Base-by-base conservation (phyloP, 2,888 invertebrate genomes). In the Flexamia atlantica region DNA sequence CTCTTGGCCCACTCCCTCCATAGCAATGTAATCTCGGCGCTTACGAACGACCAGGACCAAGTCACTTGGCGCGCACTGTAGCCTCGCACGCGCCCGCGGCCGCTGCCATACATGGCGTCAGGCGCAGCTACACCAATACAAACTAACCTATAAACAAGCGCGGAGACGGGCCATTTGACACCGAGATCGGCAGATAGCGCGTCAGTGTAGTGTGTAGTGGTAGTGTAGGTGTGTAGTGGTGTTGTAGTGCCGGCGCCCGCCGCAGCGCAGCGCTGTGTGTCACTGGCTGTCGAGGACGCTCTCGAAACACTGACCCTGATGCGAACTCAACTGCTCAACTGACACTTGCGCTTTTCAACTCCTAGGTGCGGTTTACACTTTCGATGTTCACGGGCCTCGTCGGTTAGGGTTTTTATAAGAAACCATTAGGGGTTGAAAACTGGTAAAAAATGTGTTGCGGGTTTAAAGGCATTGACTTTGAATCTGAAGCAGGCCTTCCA, bases 151-250 rank as follows among this genome's bases (percentile, higher is more conserved):
- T 76, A 76, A 76, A 76, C 76, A 76, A 76, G 76, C 4, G 7
- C 23, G 76, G 72, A 32, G 72, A 76, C 76, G n/a, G 53, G 28
- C 32, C 76, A 76, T 76, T 76, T 76, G 76, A 76, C 76, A 76
- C 76, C 23, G 23, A n/a, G 72, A 68, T 57, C 57, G 23, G 68
- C 14, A 1, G 60, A 32, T 30, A 32, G 14, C 14, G 46, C 17
- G 12, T 28, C 4, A 4, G 50, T 74, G 2, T 4, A 4, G 3
- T n/a, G 23, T 10, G 32, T 20, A 9, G 53, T 76, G n/a, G n/a
- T n/a, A n/a, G n/a, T n/a, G n/a, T n/a, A n/a, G n/a, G n/a, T n/a
- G n/a, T n/a, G n/a, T n/a, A n/a, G n/a, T 7, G 76, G 76, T 14
- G 76, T 14, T 23, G 50, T 28, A 25, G 76, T 32, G n/a, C 28